Evolutionary conservation across 2,888 invertebrate species (phyloP).

Genomic region (Platycheirus albimanus): DNA sequence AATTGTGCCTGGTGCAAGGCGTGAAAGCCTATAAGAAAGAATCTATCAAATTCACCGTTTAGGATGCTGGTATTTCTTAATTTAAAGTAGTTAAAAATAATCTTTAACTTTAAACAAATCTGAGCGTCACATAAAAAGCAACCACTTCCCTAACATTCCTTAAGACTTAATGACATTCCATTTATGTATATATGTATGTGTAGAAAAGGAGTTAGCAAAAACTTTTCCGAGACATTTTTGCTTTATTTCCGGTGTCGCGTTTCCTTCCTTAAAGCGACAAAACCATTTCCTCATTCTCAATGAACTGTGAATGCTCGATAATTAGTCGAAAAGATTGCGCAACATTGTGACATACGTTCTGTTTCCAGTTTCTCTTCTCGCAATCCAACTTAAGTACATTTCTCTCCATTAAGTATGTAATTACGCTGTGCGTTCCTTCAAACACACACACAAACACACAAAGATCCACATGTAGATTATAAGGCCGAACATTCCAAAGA

Average conservation of each 20-base stretch:
- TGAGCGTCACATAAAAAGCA: no score
- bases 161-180: no score
- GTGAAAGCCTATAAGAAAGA: no score
- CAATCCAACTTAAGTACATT: conserved; percentile 40
- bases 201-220: not conserved
- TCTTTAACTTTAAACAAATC: no score
- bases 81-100: no score
- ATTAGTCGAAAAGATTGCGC: conserved; percentile 61
- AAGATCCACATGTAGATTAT: no score
- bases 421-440: no score
- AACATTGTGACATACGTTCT: conserved; percentile 15
- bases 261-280: not conserved
- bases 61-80: no score
- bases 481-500: not conserved
- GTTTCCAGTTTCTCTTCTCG: not conserved
- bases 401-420: conserved; percentile 62
- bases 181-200: no score
- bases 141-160: no score
- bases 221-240: conserved; percentile 6
- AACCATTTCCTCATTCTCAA: conserved; percentile 42
- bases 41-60: no score
- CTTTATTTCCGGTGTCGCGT: conserved; percentile 42
- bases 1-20: no score
- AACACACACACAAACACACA: not conserved
- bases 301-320: conserved; percentile 65